A percentile compares a stretch with the other conserved stretches of the same genome.
These are phyloP conservation scores for Amyelois transitella DNA, from an alignment of 1,140 invertebrate genomes.

Conservation along the genomic window DNA sequence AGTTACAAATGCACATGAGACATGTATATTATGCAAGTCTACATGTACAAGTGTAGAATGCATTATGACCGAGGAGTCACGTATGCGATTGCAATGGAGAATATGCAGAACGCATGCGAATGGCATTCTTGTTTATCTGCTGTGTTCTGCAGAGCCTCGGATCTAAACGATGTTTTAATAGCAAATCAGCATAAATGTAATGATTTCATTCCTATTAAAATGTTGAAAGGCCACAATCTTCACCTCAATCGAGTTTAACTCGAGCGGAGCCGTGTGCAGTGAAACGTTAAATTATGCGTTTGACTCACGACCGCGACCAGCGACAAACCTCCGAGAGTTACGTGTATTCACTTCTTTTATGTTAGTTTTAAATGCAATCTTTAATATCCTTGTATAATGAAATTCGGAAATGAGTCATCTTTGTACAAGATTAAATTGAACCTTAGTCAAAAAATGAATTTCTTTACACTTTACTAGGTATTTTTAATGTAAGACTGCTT, in stretches of 20 bases:
- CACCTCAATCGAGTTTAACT: constrained; percentile 14
- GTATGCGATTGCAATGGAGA: constrained; percentile 13
- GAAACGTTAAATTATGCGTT: constrained; percentile 33
- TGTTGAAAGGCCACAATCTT: not conserved
- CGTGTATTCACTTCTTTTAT: constrained; percentile 10
- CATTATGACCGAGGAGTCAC: constrained; percentile 15
- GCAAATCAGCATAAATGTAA: not conserved
- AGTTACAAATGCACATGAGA: not conserved
- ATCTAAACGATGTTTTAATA: not conserved
- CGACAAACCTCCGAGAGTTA: constrained; percentile 16
- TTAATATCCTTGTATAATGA: not conserved
- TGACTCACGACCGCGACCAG: constrained; percentile 22
- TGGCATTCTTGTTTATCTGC: constrained; percentile 16
- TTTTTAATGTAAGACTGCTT: no score
- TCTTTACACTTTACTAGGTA: no score
- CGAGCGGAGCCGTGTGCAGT: constrained; percentile 23
- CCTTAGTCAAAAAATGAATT: no score
- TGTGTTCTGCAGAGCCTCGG: not conserved
- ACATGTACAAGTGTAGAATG: constrained; percentile 9
- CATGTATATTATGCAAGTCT: constrained; percentile 7
- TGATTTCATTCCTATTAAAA: not conserved
- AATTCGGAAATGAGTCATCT: no score
- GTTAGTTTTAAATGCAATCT: not conserved
- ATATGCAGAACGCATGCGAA: constrained; percentile 17
- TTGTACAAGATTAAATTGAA: no score